These are phyloP conservation scores for Hermaeophaga mercurialis DNA, from an alignment of 2,888 invertebrate species.

Conservation along the genomic window DNA sequence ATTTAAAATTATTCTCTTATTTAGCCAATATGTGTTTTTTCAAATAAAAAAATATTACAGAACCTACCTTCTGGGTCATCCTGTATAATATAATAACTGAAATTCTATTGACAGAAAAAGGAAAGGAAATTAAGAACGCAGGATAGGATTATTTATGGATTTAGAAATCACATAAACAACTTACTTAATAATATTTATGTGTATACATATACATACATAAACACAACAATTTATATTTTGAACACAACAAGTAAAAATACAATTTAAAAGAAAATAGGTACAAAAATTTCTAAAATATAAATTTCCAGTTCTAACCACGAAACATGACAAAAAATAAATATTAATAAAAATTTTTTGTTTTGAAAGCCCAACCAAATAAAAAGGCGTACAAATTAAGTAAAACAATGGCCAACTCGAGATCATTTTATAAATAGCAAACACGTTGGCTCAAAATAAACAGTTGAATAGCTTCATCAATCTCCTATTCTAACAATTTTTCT, in stretches of 20 bases:
- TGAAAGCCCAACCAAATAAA: slow-evolving; percentile 33
- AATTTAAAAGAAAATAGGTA: slow-evolving; percentile 48
- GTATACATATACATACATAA: slow-evolving; percentile 59
- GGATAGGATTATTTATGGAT: slow-evolving; percentile 41
- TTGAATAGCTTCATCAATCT: slow-evolving; percentile 28
- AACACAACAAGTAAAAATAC: slow-evolving; percentile 58
- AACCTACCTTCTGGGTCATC: too few species aligned
- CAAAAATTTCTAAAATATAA: slow-evolving; percentile 42
- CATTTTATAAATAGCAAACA: slow-evolving; percentile 33
- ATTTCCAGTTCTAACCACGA: slow-evolving; percentile 37
- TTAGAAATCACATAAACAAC: slow-evolving; percentile 57
- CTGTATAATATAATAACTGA: too few species aligned
- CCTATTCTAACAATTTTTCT: slow-evolving; percentile 34
- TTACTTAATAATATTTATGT: slow-evolving; percentile 55
- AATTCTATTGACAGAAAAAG: too few species aligned
- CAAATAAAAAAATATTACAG: too few species aligned
- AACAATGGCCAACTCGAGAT: slow-evolving; percentile 36
- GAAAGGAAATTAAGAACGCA: too few species aligned
- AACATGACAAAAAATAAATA: slow-evolving; percentile 43
- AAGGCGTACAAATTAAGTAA: slow-evolving; percentile 32
- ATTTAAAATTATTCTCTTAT: too few species aligned
- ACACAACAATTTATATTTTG: slow-evolving; percentile 59
- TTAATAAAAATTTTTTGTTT: slow-evolving; percentile 35
- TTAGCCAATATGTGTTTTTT: too few species aligned
- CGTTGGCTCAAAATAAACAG: slow-evolving; percentile 28